These are phyloP conservation scores for Dendrocincla fuliginosa DNA, from an alignment of 2,797 vertebrate species.

Conservation along the genomic window DNA sequence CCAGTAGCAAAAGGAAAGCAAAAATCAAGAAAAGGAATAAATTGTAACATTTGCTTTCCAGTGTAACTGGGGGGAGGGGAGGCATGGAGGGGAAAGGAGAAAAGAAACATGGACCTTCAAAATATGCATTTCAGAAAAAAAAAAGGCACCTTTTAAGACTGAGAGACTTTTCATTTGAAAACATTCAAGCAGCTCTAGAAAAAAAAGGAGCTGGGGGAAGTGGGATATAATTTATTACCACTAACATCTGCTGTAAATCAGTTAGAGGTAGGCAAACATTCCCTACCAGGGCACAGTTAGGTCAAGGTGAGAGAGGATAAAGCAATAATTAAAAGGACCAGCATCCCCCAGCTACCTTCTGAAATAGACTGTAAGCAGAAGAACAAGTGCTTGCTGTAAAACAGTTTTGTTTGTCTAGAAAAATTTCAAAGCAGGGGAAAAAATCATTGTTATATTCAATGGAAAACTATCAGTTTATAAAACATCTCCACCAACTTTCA, in stretches of 20 bases:
- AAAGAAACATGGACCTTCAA: neutral
- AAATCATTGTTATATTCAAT: neutral
- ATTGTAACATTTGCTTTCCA: neutral
- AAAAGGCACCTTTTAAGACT: neutral
- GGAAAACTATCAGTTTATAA: neutral
- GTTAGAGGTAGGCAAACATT: constrained; percentile 65
- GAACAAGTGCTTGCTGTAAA: neutral
- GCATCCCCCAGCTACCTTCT: neutral
- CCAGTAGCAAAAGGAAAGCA: neutral
- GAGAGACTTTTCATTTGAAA: constrained; percentile 68
- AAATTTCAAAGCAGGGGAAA: rapidly evolving
- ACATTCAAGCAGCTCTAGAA: neutral
- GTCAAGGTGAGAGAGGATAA: constrained; percentile 65
- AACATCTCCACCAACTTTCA: neutral
- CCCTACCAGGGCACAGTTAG: constrained; percentile 39
- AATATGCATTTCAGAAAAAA: neutral
- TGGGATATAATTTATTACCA: constrained; percentile 62
- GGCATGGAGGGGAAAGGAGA: neutral
- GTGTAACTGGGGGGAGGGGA: neutral
- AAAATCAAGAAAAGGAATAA: neutral
- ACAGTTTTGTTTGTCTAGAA: neutral
- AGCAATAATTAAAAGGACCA: constrained; percentile 50
- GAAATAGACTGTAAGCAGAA: neutral
- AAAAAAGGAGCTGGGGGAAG: constrained; percentile 13
- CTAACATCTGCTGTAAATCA: constrained; percentile 68